Evolutionary conservation across 2,888 invertebrate species (phyloP), one percentile per base, ranked within the genome.

Genomic region (Pediacus dermestoides): DNA sequence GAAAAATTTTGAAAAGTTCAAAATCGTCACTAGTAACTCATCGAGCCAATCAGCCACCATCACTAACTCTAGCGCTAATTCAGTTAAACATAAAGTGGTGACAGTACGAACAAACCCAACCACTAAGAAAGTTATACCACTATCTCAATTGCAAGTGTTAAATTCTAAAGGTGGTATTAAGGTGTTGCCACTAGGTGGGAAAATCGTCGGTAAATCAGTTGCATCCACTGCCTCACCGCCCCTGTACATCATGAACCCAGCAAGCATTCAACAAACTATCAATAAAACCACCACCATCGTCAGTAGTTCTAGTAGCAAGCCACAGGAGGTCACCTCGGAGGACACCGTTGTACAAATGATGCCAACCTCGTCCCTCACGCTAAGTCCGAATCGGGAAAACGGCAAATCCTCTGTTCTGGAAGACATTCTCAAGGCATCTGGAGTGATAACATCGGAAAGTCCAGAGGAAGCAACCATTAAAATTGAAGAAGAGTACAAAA

Each of bases 1-100:
- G 40, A 67, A 67, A 48, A 68, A 65, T 48, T 59, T 68, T 15
- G 69, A 68, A 37, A 70, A 70, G 48, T 68, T 68, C 44, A 68
- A 69, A 59, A 67, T 69, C 23, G 63, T 69, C 3, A 58, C 64
- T 2, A 60, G 57, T 13, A 53, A 42, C 39, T 42, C 50, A 23
- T 46, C 48, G 25, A 26, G 48, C n/a, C 45, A 44, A 31, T 39
- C 52, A 14, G 46, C 51, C 10, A 53, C 44, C 34, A 43, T 50
- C 4, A 42, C 49, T 3, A 52, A 58, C 30, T 52, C 53, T 12
- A 42, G 52, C 14, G 48, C 50, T n/a, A 46, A 39, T 42, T 50
- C 53, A 4, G 46, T 55, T 1, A 67, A 67, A 48, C 66, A 66
- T 34, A 68, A 68, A 55, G 58, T 67, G n/a, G 64, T 68, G 0